A percentile compares a stretch with the other conserved stretches of the same genome.
Evolutionary conservation across 2,888 invertebrate species (phyloP).

Genomic region (Drosophila acutilabella): DNA sequence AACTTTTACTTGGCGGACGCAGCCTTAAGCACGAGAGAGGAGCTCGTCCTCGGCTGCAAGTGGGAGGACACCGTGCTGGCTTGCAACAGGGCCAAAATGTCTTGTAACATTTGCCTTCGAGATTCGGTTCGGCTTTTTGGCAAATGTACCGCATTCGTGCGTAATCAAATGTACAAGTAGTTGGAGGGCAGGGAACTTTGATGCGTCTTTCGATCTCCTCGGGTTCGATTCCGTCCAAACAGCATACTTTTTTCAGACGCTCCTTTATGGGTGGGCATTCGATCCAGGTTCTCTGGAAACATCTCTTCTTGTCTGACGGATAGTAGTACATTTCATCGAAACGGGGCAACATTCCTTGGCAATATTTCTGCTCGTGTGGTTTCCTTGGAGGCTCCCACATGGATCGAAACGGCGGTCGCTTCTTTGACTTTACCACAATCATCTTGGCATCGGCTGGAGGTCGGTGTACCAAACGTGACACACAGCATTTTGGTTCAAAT

Average conservation of each 20-base stretch:
- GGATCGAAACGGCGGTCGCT: conserved; percentile 44
- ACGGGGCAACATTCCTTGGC: conserved; percentile 51
- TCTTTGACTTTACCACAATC: background rate
- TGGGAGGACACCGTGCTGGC: conserved; percentile 24
- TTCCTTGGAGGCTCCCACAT: conserved; percentile 54
- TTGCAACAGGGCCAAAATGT: conserved; percentile 57
- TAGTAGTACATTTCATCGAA: conserved; percentile 60
- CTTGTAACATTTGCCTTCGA: conserved; percentile 28
- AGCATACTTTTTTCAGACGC: conserved; percentile 58
- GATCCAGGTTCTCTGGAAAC: conserved; percentile 74
- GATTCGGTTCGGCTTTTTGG: background rate
- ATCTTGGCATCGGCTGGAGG: conserved; percentile 6
- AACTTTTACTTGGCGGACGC: conserved; percentile 54
- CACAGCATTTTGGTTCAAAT: conserved; percentile 44
- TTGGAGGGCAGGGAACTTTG: conserved; percentile 14
- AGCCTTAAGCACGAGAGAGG: conserved; percentile 33
- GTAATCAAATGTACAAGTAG: conserved; percentile 43
- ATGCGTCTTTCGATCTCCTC: conserved; percentile 55
- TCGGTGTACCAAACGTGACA: conserved; percentile 8
- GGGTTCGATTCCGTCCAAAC: conserved; percentile 44
- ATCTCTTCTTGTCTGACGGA: conserved; percentile 44
- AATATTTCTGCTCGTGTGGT: conserved; percentile 21
- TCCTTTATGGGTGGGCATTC: conserved; percentile 57
- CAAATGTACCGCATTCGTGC: conserved; percentile 36
- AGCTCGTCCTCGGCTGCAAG: conserved; percentile 6